Evolutionary conservation across 2,113 vertebrate species (phyloP), one percentile per base, ranked within the genome.

Genomic region (Lycocorax pyrrhopterus): DNA sequence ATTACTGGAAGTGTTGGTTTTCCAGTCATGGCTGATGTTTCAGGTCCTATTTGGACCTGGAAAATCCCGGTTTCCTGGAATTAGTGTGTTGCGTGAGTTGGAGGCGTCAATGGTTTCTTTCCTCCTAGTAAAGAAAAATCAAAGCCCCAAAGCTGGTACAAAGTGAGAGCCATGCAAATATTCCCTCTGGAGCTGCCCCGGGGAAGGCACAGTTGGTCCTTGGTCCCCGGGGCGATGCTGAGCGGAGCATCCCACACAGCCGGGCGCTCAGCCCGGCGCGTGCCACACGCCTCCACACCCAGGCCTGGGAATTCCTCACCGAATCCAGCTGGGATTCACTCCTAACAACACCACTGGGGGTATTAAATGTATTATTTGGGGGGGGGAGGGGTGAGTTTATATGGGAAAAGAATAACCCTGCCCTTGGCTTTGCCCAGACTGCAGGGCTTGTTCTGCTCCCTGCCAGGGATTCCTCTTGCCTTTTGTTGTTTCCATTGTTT

Each of bases 11-110:
- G 8, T 29, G 29, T 49, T 37, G 52, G 3, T 73, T 78, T 78
- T n/a, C 71, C 27, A 4, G 5, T 17, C 6, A 1, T 3, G 12
- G 33, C 51, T 9, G 3, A 29, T 0, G 1, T 29, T 74, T 46
- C 13, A 21, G 46, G 7, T 7, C 72, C 39, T 47, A 3, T 68
- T 76, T 51, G 44, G 52, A 30, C 46, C 53, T 13, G 23, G 13
- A 58, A 60, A 52, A 60, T 1, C 41, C 19, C 32, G 25, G 7
- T 19, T 35, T 51, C n/a, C 74, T 5, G 4, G 17, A 49, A 68
- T 49, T 4, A 33, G 7, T 2, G 1, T 2, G 2, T 30, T 0
- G 2, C 1, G 0, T 1, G n/a, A 1, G 1, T 11, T 5, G 23
- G 5, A 82, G 29, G 53, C 2, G 9, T 44, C 67, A 27, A 5